Evolutionary conservation across 2,888 invertebrate species (phyloP).

Genomic region (Rugalucina vietnamica): DNA sequence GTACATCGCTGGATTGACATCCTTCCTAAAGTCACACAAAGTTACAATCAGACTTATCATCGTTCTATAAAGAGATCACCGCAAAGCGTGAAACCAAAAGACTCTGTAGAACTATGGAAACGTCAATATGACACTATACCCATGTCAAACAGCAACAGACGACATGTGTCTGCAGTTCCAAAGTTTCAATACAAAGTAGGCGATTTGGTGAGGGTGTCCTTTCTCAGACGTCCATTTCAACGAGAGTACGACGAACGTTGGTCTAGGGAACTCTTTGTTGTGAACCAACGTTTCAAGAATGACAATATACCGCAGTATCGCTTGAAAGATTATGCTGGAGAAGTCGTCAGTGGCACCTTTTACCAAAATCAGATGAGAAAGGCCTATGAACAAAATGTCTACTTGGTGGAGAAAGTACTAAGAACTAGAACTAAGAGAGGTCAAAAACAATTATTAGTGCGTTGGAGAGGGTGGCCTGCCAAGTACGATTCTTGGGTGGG

Average conservation of each 20-base stretch:
- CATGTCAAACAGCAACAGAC: background rate
- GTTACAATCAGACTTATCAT: slow-evolving; percentile 49
- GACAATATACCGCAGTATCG: slow-evolving; percentile 29
- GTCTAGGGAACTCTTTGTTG: slow-evolving; percentile 39
- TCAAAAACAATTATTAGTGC: slow-evolving; percentile 19
- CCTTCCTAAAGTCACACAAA: slow-evolving; percentile 29
- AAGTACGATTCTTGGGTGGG: slow-evolving; percentile 47
- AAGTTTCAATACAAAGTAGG: slow-evolving; percentile 43
- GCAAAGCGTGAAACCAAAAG: slow-evolving; percentile 28
- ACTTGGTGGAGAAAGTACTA: slow-evolving; percentile 40
- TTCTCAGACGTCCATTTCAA: slow-evolving; percentile 21
- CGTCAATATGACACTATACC: slow-evolving; percentile 28
- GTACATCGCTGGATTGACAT: slow-evolving; percentile 41
- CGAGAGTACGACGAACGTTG: slow-evolving; percentile 47
- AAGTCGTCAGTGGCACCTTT: slow-evolving; percentile 28
- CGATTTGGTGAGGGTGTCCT: slow-evolving; percentile 39
- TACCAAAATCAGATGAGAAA: slow-evolving; percentile 47
- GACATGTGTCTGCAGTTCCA: background rate
- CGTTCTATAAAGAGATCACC: slow-evolving; percentile 48
- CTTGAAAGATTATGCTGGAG: slow-evolving; percentile 40
- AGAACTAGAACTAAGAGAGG: slow-evolving; percentile 15
- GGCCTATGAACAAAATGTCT: slow-evolving; percentile 38
- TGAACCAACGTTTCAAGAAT: slow-evolving; percentile 40
- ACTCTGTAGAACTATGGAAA: slow-evolving; percentile 33
- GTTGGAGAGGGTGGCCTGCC: slow-evolving; percentile 45